Evolutionary conservation across 2,888 invertebrate species (phyloP).

Genomic region (Lithophane socia): DNA sequence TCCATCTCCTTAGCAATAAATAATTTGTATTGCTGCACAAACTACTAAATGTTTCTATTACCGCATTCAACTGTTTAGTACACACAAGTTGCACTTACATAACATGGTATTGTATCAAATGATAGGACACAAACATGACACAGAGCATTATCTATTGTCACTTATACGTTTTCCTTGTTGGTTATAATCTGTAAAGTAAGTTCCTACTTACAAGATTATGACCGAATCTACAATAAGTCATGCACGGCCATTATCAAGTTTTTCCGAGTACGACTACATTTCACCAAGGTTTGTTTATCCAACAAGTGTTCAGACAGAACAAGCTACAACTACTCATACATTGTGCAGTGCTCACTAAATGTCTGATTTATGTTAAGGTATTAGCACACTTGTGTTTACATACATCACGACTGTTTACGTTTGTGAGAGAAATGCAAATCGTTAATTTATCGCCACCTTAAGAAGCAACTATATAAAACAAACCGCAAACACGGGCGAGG

Average conservation of each 20-base stretch:
- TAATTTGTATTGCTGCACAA: slow-evolving; percentile 46
- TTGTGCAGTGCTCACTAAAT: slow-evolving; percentile 61
- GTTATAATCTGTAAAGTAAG: slow-evolving; percentile 30
- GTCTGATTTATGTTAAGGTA: slow-evolving; percentile 75
- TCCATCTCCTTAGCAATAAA: slow-evolving; percentile 51
- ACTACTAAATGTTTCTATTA: slow-evolving; percentile 58
- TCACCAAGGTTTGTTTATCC: slow-evolving; percentile 56
- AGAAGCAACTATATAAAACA: slow-evolving; percentile 87
- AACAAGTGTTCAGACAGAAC: slow-evolving; percentile 47
- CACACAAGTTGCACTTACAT: slow-evolving; percentile 31
- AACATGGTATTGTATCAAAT: slow-evolving; percentile 38
- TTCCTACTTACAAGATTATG: slow-evolving; percentile 38
- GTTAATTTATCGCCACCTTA: slow-evolving; percentile 89
- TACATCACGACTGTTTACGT: slow-evolving; percentile 84
- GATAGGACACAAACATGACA: slow-evolving; percentile 24
- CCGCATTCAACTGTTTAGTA: slow-evolving; percentile 33
- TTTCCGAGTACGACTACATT: slow-evolving; percentile 44
- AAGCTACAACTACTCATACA: slow-evolving; percentile 57
- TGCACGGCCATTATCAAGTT: slow-evolving; percentile 37
- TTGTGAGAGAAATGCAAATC: slow-evolving; percentile 86
- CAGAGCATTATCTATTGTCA: slow-evolving; percentile 34
- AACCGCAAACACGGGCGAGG: slow-evolving; percentile 85
- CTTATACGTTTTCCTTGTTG: slow-evolving; percentile 41
- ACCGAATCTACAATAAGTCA: slow-evolving; percentile 46
- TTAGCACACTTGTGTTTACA: slow-evolving; percentile 82